These are phyloP conservation scores for Athalia rosae DNA, from an alignment of 2,888 invertebrate genomes.

Conservation along the genomic window DNA sequence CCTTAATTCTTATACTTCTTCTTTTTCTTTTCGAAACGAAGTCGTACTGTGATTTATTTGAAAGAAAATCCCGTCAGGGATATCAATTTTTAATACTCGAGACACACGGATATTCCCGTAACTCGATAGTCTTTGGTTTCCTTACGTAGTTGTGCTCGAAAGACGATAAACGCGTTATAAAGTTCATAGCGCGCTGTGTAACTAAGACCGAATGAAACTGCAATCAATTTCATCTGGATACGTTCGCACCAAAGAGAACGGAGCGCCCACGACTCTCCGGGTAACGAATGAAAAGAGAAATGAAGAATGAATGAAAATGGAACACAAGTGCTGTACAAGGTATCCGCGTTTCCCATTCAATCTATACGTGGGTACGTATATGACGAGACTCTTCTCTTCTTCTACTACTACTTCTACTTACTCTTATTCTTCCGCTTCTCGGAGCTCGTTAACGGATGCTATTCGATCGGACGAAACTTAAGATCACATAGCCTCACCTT, in stretches of 20 bases:
- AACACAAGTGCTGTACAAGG: slow-evolving; percentile 26
- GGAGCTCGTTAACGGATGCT: slow-evolving; percentile 21
- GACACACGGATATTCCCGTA: not conserved
- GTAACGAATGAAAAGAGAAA: not conserved
- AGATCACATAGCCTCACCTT: slow-evolving; percentile 6
- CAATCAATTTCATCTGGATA: slow-evolving; percentile 23
- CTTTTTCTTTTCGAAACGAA: not conserved
- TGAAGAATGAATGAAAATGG: not conserved
- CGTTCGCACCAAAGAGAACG: slow-evolving; percentile 8
- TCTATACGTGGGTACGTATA: not conserved
- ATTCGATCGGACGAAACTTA: slow-evolving; percentile 34
- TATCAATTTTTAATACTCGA: slow-evolving; percentile 12
- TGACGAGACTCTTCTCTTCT: slow-evolving; percentile 22
- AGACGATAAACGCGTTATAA: not conserved
- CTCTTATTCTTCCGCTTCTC: no score
- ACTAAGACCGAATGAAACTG: slow-evolving; percentile 25
- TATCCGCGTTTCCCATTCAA: not conserved
- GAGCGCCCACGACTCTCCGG: slow-evolving; percentile 2
- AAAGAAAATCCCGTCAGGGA: not conserved
- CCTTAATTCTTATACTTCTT: not conserved
- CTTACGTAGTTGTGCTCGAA: not conserved
- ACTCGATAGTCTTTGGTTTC: not conserved
- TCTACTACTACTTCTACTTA: not conserved
- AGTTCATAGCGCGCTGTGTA: not conserved
- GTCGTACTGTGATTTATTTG: not conserved